Base-by-base conservation (phyloP, 2,797 vertebrate genomes). In the Sebastes iracundus region DNA sequence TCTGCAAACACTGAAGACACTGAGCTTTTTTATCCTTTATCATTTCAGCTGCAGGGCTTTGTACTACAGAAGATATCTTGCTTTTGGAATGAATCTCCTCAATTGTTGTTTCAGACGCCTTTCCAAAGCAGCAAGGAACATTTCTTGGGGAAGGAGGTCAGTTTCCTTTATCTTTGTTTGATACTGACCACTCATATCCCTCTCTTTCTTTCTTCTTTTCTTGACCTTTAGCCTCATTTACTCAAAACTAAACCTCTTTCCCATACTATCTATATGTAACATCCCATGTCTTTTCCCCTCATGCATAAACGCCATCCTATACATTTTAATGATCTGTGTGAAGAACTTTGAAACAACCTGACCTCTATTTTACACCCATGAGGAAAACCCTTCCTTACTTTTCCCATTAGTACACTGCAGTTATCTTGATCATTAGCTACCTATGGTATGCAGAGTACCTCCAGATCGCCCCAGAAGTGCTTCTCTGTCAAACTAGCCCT, bases 331-430 rank as follows among this genome's bases (percentile, higher is more conserved):
- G 25, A 72, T 53, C 58, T 20, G 5, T 32, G 63, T 80, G 76
- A 55, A 71, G 69, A 79, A 59, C 72, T 64, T 49, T 53, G 18
- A 65, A 73, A 61, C n/a, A 67, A 28, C 28, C 65, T 86, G 78
- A 64, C 79, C 71, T 87, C 69, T 88, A 87, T 91, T 91, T 87
- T 86, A 77, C 69, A 80, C 80, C 79, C 81, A 22, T n/a, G 80
- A 78, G 78, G 61, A 61, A 64, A 76, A 10, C 27, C 61, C 33
- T n/a, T 2, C 75, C 67, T 87, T 61, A 53, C 73, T 56, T 73
- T 42, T 62, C 23, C 53, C 46, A 52, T 77, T 80, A 75, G 67
- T 75, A 67, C 25, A 30, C 28, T 2, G 61, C 70, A 25, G 27
- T 70, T 53, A 72, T 85, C 77, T 46, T 60, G 27, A 72, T 87